These are phyloP conservation scores for Rhipidura dahli DNA, from an alignment of 2,113 vertebrate genomes.

Conservation along the genomic window DNA sequence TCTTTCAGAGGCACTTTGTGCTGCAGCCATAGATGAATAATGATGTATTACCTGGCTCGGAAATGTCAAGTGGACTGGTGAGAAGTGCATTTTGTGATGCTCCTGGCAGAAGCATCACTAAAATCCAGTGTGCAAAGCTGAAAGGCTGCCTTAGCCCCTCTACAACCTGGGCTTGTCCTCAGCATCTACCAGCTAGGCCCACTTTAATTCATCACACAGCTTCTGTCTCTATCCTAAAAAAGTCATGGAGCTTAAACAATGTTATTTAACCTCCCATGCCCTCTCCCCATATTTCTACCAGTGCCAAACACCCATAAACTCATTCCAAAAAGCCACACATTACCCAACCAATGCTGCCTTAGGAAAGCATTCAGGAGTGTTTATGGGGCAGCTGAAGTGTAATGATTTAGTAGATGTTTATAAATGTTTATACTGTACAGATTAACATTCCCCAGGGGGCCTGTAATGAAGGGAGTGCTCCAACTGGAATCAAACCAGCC, in stretches of 20 bases:
- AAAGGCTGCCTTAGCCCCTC: background rate
- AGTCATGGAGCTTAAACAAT: slow-evolving; percentile 33
- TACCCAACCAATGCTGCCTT: slow-evolving; percentile 47
- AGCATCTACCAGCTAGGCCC: background rate
- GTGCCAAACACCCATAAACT: slow-evolving; percentile 28
- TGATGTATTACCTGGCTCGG: background rate
- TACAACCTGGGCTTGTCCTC: background rate
- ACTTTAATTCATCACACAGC: background rate
- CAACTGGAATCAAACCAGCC: slow-evolving; percentile 70
- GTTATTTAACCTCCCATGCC: slow-evolving; percentile 35
- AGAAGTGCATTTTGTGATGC: background rate
- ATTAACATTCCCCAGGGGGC: slow-evolving; percentile 73
- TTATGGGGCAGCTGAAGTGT: slow-evolving; percentile 74
- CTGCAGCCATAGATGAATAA: background rate
- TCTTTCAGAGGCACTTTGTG: background rate
- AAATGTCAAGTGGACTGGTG: background rate
- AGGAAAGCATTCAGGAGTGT: slow-evolving; percentile 69
- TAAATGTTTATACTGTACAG: slow-evolving; percentile 75
- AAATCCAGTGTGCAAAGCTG: background rate
- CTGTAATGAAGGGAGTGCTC: slow-evolving; percentile 70
- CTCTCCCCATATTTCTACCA: slow-evolving; percentile 40
- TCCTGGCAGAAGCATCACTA: background rate
- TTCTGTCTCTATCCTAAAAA: slow-evolving; percentile 7
- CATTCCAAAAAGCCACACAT: slow-evolving; percentile 54
- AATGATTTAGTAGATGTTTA: slow-evolving; percentile 77